Base-by-base conservation (phyloP, 2,797 vertebrate genomes). In the Acanthurus tractus region DNA sequence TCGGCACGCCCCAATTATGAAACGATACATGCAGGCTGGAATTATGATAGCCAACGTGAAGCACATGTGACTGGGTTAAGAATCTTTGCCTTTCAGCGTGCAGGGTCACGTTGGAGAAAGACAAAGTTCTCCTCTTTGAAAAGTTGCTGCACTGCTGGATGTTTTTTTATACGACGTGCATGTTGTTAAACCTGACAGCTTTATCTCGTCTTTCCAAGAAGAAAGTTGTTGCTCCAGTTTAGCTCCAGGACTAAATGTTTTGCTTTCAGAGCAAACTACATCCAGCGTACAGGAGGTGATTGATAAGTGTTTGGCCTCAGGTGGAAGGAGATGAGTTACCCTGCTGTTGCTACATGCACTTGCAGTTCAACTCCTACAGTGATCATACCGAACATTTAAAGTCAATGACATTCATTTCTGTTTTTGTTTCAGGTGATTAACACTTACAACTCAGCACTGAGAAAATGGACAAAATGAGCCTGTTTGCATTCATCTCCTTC, bases 31-130 rank as follows among this genome's bases (percentile, higher is more conserved):
- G 75, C 82, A 57, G 56, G 48, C 85, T 71, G 85, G 89, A 86
- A 79, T 91, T 88, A 73, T 74, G 74, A 78, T 80, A 72, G 56
- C 56, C 89, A 92, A 84, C 63, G 71, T 89, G 89, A 90, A 88
- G 20, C 63, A 46, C 93, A 93, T 94, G 93, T 93, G 93, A 93
- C 88, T 70, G 29, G 55, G 82, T 76, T 70, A 82, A 82, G 85
- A 70, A 50, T 76, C 68, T 72, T 74, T 74, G 65, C 74, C 58
- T 66, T 78, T 68, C 56, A 10, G 46, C 58, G 55, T 52, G 18
- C 40, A 36, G n/a, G 68, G 67, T 83, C 78, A 63, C 67, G 44
- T 1, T 59, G 70, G 42, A 6, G 8, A 61, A 58, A 46, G 20
- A 36, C 14, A 40, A 42, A 6, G 49, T 22, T 42, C 17, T 53